Evolutionary conservation across 2,888 invertebrate genomes (phyloP).

Genomic region (Beris chalybata): DNA sequence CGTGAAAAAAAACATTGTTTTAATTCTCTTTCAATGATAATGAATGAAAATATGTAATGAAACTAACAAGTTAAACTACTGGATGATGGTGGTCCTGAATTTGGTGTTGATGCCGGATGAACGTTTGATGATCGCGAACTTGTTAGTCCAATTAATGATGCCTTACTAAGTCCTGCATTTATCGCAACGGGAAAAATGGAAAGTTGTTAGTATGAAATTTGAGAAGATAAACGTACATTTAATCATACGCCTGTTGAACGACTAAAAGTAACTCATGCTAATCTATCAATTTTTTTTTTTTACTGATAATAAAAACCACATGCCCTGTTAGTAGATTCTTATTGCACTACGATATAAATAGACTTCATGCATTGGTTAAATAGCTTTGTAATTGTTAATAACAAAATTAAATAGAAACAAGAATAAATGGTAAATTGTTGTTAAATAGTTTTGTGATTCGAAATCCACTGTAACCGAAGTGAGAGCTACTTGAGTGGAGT

Average conservation of each 20-base stretch:
- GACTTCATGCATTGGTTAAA: too few relatives aligned
- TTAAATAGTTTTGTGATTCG: too few relatives aligned
- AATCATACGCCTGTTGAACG: not conserved
- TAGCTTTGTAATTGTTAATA: too few relatives aligned
- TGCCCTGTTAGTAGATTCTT: constrained; percentile 6
- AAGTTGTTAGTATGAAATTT: constrained; percentile 13
- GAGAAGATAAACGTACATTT: constrained; percentile 26
- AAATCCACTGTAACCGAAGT: too few relatives aligned
- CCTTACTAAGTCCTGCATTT: constrained; percentile 73
- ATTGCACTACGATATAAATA: too few relatives aligned
- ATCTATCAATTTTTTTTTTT: too few relatives aligned
- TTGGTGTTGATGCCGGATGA: constrained; percentile 68
- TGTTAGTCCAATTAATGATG: constrained; percentile 77
- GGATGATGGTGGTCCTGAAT: constrained; percentile 69
- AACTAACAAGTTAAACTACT: constrained; percentile 67
- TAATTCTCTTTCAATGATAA: not conserved
- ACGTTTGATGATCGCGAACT: constrained; percentile 71
- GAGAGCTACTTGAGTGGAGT: too few relatives aligned
- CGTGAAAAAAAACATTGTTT: constrained; percentile 24
- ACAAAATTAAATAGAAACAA: too few relatives aligned
- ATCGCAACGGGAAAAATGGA: not conserved
- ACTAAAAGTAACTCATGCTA: too few relatives aligned
- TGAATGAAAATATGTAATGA: constrained; percentile 15
- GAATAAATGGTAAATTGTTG: too few relatives aligned
- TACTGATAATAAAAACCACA: constrained; percentile 7